These are phyloP conservation scores for Lasioglossum malachurum DNA, from an alignment of 2,888 invertebrate species.

Conservation along the genomic window DNA sequence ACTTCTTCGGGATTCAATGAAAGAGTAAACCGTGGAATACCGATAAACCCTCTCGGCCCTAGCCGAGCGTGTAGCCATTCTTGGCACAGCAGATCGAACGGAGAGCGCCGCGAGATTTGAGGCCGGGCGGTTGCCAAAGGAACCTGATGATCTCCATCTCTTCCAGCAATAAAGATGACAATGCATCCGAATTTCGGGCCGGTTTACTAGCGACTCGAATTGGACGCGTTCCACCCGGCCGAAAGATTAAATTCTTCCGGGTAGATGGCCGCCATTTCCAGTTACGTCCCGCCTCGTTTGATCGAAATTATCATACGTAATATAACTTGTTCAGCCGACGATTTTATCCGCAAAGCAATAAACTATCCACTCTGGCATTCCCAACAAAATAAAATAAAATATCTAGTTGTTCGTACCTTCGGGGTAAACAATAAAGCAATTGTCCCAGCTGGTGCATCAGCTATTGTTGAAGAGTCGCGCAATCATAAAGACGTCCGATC, in stretches of 20 bases:
- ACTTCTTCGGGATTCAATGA: conserved; percentile 46
- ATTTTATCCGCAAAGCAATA: too few species aligned
- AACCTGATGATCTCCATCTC: conserved; percentile 45
- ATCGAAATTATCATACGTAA: not conserved
- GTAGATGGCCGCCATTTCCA: not conserved
- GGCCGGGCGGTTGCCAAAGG: conserved; percentile 34
- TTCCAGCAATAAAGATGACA: conserved; percentile 49
- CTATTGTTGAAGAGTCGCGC: not conserved
- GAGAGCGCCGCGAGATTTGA: conserved; percentile 4
- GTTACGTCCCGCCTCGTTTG: not conserved
- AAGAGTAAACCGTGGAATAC: conserved; percentile 46
- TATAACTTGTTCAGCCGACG: too few species aligned
- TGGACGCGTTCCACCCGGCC: conserved; percentile 31
- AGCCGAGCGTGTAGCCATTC: conserved; percentile 34
- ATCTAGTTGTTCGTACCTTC: not conserved
- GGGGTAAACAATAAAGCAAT: not conserved
- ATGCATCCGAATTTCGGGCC: conserved; percentile 37
- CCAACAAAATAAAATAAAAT: not conserved
- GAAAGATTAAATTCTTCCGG: conserved; percentile 41
- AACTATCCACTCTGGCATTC: too few species aligned
- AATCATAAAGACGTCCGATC: not conserved
- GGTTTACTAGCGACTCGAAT: conserved; percentile 21
- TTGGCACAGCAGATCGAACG: conserved; percentile 45
- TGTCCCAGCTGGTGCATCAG: not conserved
- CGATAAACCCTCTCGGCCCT: conserved; percentile 24